Evolutionary conservation across 2,797 vertebrate species (phyloP), one percentile per base, ranked within the genome.

Genomic region (Babyrousa celebensis): DNA sequence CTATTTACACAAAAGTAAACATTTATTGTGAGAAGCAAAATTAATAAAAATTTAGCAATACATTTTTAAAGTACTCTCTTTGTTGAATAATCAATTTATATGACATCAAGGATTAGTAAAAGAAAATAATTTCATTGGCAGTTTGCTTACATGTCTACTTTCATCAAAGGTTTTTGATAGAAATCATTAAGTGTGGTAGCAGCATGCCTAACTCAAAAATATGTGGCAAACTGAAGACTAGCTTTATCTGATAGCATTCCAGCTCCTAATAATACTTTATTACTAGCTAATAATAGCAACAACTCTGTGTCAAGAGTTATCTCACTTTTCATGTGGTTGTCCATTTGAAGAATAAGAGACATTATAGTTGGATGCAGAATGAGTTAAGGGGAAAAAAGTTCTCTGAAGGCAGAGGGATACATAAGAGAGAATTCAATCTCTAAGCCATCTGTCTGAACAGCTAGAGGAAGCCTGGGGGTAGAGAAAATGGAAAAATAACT

Each of bases 391-490:
- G 23, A 2, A 90, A 96, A 96, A 88, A 78, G 21, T 2, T 74
- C 2, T 94, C 54, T 29, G 11, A 85, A 95, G 78, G 25, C 56
- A 48, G 63, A 91, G 80, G 40, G 32, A 67, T 18, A 11, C 29
- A 27, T 36, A 77, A 65, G n/a, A 17, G 32, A 88, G 43, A 92
- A 52, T 83, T 78, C 36, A 85, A 48, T 89, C 86, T 80, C 72
- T 71, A 75, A 96, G 79, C 92, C 96, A 86, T 97, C 96, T 97
- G 91, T 91, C 79, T 93, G 56, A 94, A 79, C 29, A 91, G 54
- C 67, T 20, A 40, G 20, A 78, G 20, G 60, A 88, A 82, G 80
- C 84, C 92, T 75, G 2, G 0, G 63, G 75, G 32, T 36, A 52
- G 52, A 92, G 32, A 75, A 65, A 92, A 71, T 21, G 9, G 68